phyloP scores from a whole-genome alignment of 2,888 invertebrate species.

The Trimorus sp. region DNA sequence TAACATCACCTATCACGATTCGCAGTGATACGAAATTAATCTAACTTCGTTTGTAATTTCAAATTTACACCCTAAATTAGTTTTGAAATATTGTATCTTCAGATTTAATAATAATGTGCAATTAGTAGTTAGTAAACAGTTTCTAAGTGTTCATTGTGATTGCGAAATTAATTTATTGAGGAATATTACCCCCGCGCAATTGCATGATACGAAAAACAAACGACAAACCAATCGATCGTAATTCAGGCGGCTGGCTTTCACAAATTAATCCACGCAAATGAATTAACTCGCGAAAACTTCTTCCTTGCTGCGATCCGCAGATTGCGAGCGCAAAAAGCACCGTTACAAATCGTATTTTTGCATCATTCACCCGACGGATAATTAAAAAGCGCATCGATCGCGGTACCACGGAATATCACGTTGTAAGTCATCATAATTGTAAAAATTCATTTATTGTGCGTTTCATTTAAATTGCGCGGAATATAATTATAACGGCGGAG shows the following conservation, averaged over 20 bases:
- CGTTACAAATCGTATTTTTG: too few species aligned
- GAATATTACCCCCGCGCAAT: not conserved
- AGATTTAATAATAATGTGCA: constrained; percentile 33
- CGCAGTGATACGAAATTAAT: constrained; percentile 45
- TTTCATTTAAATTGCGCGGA: too few species aligned
- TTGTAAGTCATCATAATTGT: too few species aligned
- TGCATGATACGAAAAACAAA: not conserved
- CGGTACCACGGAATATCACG: too few species aligned
- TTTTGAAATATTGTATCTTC: constrained; percentile 22
- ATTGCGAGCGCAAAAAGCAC: too few species aligned
- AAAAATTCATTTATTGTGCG: too few species aligned
- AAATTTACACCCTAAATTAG: constrained; percentile 31
- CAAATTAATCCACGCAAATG: too few species aligned
- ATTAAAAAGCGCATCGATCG: too few species aligned
- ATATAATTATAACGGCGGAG: too few species aligned
- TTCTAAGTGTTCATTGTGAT: not conserved
- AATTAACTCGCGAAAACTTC: too few species aligned
- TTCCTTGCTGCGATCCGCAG: too few species aligned
- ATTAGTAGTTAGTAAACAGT: constrained; percentile 29
- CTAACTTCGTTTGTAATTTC: constrained; percentile 43
- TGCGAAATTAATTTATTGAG: constrained; percentile 16
- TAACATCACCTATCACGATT: constrained; percentile 41
- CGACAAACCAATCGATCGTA: not conserved
- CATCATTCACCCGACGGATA: too few species aligned
- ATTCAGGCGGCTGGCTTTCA: not conserved